Evolutionary conservation across 2,797 vertebrate species (phyloP).

Genomic region (Channallabes apus): DNA sequence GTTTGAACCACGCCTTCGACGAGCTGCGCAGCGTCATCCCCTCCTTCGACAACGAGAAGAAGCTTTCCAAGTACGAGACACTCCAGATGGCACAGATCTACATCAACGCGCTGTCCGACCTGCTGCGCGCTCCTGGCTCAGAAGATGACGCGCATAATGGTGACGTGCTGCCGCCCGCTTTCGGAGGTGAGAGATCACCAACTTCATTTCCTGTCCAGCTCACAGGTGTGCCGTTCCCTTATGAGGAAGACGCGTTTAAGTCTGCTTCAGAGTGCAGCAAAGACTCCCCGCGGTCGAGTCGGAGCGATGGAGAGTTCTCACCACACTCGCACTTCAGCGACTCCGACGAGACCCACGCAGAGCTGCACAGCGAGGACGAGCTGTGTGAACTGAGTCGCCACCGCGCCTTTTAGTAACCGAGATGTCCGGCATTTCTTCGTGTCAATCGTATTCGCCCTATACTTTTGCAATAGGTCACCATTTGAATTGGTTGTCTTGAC

Average conservation of each 20-base stretch:
- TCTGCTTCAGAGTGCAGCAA: conserved; percentile 75
- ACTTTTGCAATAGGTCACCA: conserved; percentile 41
- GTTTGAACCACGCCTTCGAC: conserved; percentile 95
- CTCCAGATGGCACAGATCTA: conserved; percentile 98
- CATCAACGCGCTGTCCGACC: conserved; percentile 92
- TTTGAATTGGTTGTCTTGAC: conserved; percentile 52
- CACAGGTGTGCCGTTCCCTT: conserved; percentile 72
- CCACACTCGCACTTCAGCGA: conserved; percentile 96
- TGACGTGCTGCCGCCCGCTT: conserved; percentile 60
- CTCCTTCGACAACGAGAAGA: conserved; percentile 95
- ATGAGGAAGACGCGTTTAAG: conserved; percentile 74
- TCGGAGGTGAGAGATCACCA: conserved; percentile 62
- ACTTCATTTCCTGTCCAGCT: conserved; percentile 62
- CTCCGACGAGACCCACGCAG: conserved; percentile 87
- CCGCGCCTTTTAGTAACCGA: conserved; percentile 64
- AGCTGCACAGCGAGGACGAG: conserved; percentile 79
- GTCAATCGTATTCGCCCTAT: conserved; percentile 65
- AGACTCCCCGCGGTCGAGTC: conserved; percentile 82
- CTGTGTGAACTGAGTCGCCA: conserved; percentile 69
- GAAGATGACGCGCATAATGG: conserved; percentile 65
- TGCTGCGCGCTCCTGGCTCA: conserved; percentile 76
- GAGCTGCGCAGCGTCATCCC: conserved; percentile 96
- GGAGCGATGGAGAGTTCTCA: conserved; percentile 96
- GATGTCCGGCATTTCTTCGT: conserved; percentile 52
- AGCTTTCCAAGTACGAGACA: conserved; percentile 96